Evolutionary conservation across 2,113 vertebrate genomes (phyloP).

Genomic region (Leptodactylus fuscus): DNA sequence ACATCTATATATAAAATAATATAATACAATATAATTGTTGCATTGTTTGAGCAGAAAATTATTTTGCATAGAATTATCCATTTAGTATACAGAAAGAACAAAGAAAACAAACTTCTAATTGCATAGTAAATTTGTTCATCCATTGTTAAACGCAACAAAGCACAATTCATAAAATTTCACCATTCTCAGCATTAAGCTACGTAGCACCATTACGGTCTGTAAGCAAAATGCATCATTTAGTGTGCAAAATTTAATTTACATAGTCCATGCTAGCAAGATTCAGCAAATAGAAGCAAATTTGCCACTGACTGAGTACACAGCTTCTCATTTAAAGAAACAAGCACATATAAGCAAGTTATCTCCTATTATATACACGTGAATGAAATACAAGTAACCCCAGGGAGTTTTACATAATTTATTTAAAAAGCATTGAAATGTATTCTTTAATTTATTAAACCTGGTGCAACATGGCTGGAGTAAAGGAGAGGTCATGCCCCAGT

Average conservation of each 20-base stretch:
- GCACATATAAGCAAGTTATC: neutral
- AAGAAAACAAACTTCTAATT: slow-evolving; percentile 43
- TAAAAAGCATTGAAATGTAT: slow-evolving; percentile 35
- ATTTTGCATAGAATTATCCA: slow-evolving; percentile 11
- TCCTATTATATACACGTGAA: neutral
- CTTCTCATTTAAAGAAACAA: slow-evolving; percentile 35
- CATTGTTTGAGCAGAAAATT: neutral
- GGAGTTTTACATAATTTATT: slow-evolving; percentile 30
- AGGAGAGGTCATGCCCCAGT: neutral
- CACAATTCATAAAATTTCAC: slow-evolving; percentile 51
- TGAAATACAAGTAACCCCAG: neutral
- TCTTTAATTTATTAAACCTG: slow-evolving; percentile 20
- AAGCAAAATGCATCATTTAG: slow-evolving; percentile 56
- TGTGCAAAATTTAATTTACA: slow-evolving; percentile 50
- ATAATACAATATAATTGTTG: neutral
- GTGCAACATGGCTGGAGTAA: neutral
- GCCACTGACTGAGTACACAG: slow-evolving; percentile 42
- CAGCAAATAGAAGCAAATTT: slow-evolving; percentile 50
- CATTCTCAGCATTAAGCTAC: slow-evolving; percentile 37
- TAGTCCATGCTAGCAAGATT: slow-evolving; percentile 46
- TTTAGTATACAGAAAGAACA: neutral
- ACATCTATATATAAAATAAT: no score
- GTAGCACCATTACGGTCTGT: slow-evolving; percentile 45
- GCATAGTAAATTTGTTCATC: slow-evolving; percentile 44
- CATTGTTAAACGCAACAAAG: slow-evolving; percentile 47